Conservation (phyloP, 2,113 vertebrate genomes). For the Enhydra lutris region DNA sequence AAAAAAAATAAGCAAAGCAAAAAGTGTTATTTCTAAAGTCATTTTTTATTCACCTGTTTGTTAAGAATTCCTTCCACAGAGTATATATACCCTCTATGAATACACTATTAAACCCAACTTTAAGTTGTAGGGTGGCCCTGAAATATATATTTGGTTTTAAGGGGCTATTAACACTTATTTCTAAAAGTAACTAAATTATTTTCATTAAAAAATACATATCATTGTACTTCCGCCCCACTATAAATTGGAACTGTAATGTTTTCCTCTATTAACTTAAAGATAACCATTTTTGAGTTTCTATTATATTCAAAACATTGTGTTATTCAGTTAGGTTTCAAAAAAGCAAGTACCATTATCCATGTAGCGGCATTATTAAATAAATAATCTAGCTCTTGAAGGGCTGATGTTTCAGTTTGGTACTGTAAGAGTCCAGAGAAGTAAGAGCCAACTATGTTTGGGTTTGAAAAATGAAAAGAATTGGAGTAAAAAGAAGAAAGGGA, state of each 20-base stretch:
- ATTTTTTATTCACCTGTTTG: neutral
- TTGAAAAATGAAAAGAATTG: neutral
- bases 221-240: neutral
- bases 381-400: neutral
- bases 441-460: neutral
- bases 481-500: neutral
- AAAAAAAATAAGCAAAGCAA: neutral
- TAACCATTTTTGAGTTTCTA: neutral
- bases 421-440: neutral
- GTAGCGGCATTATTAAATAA: neutral
- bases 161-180: neutral
- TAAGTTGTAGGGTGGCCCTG: neutral
- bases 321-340: conserved; percentile 16
- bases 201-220: neutral
- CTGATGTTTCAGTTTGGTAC: neutral
- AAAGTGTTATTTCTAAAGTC: neutral
- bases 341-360: neutral
- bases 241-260: neutral
- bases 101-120: neutral
- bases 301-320: neutral
- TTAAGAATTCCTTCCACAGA: neutral
- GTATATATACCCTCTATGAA: neutral
- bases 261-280: neutral
- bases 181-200: neutral
- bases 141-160: neutral